Evolutionary conservation across 1,140 invertebrate species (phyloP).

Genomic region (Nephotettix cincticeps): DNA sequence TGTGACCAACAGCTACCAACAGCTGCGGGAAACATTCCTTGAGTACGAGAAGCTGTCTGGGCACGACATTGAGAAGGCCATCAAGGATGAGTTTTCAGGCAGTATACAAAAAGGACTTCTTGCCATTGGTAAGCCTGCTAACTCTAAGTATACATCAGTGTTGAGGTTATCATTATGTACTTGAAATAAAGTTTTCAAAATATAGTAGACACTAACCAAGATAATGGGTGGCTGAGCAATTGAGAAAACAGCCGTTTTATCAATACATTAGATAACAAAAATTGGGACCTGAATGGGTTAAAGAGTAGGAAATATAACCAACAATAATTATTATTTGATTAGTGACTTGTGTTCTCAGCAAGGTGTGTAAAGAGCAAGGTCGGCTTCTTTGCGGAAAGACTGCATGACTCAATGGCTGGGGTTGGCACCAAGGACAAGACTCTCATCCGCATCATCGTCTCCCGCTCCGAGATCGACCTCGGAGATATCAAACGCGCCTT

Average conservation of each 20-base stretch:
- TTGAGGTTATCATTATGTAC: too few species aligned
- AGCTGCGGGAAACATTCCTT: constrained; percentile 68
- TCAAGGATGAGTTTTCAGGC: constrained; percentile 71
- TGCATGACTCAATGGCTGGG: constrained; percentile 88
- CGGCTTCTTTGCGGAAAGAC: constrained; percentile 88
- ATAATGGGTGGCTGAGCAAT: too few species aligned
- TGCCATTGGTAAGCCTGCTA: constrained; percentile 58
- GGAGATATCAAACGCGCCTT: constrained; percentile 89
- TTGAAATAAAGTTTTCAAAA: too few species aligned
- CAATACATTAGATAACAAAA: too few species aligned
- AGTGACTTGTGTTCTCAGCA: constrained; percentile 53
- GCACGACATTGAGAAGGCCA: constrained; percentile 66
- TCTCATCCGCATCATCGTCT: constrained; percentile 85
- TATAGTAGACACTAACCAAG: too few species aligned
- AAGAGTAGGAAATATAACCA: too few species aligned
- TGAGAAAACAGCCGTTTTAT: too few species aligned
- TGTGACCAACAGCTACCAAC: constrained; percentile 75
- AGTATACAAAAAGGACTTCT: constrained; percentile 63
- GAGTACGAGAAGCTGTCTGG: constrained; percentile 61
- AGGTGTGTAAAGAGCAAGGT: constrained; percentile 90
- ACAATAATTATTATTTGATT: too few species aligned
- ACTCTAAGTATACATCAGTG: too few species aligned
- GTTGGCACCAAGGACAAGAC: constrained; percentile 87
- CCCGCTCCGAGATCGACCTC: constrained; percentile 89
- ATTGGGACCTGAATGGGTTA: too few species aligned